phyloP scores from a whole-genome alignment of 2,113 vertebrate species.

The Pomatostomus ruficeps region DNA sequence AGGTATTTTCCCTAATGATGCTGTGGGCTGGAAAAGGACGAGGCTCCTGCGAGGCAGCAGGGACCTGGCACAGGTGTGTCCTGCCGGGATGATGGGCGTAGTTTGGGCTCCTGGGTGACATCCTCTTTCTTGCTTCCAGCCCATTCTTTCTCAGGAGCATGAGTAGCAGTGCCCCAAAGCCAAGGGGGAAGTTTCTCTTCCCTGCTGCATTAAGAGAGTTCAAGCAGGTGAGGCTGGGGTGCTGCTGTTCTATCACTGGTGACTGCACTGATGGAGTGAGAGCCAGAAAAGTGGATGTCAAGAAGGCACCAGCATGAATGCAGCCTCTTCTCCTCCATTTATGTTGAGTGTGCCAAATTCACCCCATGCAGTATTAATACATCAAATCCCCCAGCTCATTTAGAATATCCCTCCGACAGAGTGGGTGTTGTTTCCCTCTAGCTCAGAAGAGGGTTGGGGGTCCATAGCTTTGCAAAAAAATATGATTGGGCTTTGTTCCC shows the following conservation, averaged over 20 bases:
- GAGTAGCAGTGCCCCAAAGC: not conserved
- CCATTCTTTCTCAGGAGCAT: not conserved
- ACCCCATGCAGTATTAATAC: not conserved
- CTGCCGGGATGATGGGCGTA: not conserved
- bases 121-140: not conserved
- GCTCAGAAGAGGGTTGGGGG: not conserved
- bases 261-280: fast-evolving
- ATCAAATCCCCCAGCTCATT: not conserved
- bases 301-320: not conserved
- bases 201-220: not conserved
- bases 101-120: not conserved
- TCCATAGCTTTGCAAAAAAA: not conserved
- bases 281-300: not conserved
- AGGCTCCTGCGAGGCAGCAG: not conserved
- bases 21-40: not conserved
- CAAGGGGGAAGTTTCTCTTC: not conserved
- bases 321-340: not conserved
- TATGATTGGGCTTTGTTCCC: not conserved
- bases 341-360: not conserved
- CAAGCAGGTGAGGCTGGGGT: not conserved
- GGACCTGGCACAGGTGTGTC: not conserved
- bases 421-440: not conserved
- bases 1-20: not conserved
- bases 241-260: not conserved
- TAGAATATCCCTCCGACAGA: not conserved